Evolutionary conservation across 2,888 invertebrate species (phyloP), one percentile per base, ranked within the genome.

Genomic region (Tipula unca): DNA sequence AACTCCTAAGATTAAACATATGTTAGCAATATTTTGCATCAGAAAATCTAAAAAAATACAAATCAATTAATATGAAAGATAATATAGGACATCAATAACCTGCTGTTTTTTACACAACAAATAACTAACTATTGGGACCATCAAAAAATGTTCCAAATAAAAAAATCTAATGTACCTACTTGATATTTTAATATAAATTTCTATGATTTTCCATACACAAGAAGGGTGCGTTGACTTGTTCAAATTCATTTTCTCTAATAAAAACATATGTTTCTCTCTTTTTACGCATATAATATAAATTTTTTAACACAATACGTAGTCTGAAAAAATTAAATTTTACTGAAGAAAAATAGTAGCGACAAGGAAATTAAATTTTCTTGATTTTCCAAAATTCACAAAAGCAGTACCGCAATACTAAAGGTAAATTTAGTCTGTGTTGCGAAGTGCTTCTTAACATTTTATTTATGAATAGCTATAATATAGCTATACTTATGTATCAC

Each of bases 221-320:
- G 69, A 69, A 69, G 69, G 69, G 69, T 69, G 69, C 69, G 69
- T 69, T 69, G 69, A 69, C 69, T 69, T 48, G 25, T 25, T 69
- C 69, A 69, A 69, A 69, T 25, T 69, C 69, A 69, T 69, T 69
- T 69, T 69, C 69, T 69, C 69, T 25, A 69, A 39, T 13, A 39
- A 48, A 69, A 69, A 69, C 69, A 69, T 69, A n/a, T 69, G 69
- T 69, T 48, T 69, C 69, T 69, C 69, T 69, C 69, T 69, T 69
- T 69, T 69, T 69, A 25, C 25, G 25, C 69, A 69, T 25, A 69
- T 25, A 48, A 48, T 39, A 39, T 39, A 54, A 54, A 54, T 69
- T 69, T n/a, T n/a, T 5, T 17, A 69, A 69, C 25, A 25, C 69
- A 69, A n/a, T 25, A 69, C 13, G 48, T 54, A 54, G 17, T 17